phyloP scores from a whole-genome alignment of 2,113 vertebrate species.

The Seriola rivoliana region DNA sequence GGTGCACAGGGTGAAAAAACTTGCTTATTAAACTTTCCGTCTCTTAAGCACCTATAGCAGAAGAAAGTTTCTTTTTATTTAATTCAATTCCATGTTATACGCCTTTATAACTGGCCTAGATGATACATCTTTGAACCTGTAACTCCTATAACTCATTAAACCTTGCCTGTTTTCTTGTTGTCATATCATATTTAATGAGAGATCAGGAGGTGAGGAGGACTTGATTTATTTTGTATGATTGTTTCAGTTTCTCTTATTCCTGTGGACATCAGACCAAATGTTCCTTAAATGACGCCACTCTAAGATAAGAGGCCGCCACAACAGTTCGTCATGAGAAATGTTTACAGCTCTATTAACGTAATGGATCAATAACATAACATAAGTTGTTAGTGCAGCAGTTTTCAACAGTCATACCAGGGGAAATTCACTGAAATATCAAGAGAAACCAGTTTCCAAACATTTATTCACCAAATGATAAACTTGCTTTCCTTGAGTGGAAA shows the following conservation, averaged over 20 bases:
- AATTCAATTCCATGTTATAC: neutral
- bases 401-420: neutral
- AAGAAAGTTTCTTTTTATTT: neutral
- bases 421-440: neutral
- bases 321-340: neutral
- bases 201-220: neutral
- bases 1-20: neutral
- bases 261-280: neutral
- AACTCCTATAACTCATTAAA: neutral
- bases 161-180: neutral
- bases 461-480: neutral
- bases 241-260: neutral
- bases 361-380: neutral
- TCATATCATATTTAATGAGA: neutral
- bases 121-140: neutral
- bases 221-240: neutral
- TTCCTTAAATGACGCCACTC: neutral
- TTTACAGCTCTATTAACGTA: neutral
- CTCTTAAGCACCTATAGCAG: neutral
- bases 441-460: slow-evolving; percentile 4
- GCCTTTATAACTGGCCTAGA: neutral
- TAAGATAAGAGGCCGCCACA: neutral
- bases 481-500: neutral
- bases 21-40: neutral
- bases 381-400: neutral